Evolutionary conservation across 2,797 vertebrate genomes (phyloP), one percentile per base, ranked within the genome.

Genomic region (Sebastes flavidus): DNA sequence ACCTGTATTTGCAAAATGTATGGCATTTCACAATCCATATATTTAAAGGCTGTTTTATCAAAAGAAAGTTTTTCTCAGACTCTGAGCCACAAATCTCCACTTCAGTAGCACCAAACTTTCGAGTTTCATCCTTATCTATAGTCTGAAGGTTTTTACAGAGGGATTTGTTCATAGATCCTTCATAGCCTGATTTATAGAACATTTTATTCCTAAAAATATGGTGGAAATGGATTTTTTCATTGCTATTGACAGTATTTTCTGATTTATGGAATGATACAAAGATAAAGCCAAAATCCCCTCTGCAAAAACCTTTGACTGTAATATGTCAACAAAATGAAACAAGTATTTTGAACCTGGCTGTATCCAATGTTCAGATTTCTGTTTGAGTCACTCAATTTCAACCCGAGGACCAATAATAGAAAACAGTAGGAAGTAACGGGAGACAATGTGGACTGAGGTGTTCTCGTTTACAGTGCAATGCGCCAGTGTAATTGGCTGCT

Each of bases 381-480:
- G 46, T 9, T 52, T 30, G 18, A 66, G 49, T 66, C 52, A 65
- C 20, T 24, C 54, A 4, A 36, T 70, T 18, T 24, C 29, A 16
- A 55, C 20, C 12, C 32, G 32, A 42, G 1, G 32, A 29, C 20
- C 63, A 25, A 68, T 30, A 20, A 22, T 29, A 29, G 60, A 7
- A 29, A 65, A 29, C 62, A 75, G 66, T 1, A 29, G 13, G 24
- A 8, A 29, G 32, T 13, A 38, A 63, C 16, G 25, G 13, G 30
- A 61, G 38, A 66, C 36, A 16, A 22, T 16, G 4, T 46, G 27
- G 30, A n/a, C 55, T 54, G 62, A 74, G 9, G 3, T 42, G n/a
- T 67, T 80, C 68, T 67, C 49, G 49, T 76, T 72, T 52, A 60
- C 65, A 32, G 56, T 65, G 38, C 25, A 46, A 29, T 22, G 59